Percentiles rank a stretch among this genome's conserved stretches.
phyloP scores from a whole-genome alignment of 2,797 vertebrate genomes.

The Silurus lanzhouensis region DNA sequence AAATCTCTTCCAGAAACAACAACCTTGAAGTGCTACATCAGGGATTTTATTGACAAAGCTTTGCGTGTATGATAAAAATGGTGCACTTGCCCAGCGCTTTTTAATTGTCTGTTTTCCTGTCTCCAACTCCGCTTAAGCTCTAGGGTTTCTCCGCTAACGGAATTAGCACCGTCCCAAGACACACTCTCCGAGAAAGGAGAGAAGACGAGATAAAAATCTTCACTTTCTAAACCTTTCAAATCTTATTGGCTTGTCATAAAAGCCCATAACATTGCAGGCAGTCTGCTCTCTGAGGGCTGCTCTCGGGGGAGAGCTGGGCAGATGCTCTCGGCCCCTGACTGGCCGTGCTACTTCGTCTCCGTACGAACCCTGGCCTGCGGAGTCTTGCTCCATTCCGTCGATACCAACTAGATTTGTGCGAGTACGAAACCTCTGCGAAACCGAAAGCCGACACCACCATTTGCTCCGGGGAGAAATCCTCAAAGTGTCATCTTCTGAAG shows the following conservation, averaged over 20 bases:
- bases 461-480: slow-evolving; percentile 81
- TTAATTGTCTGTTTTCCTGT: slow-evolving; percentile 94
- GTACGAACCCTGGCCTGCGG: slow-evolving; percentile 77
- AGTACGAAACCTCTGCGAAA: slow-evolving; percentile 78
- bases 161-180: slow-evolving; percentile 96
- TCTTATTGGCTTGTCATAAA: slow-evolving; percentile 91
- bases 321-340: slow-evolving; percentile 81
- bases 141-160: slow-evolving; percentile 93
- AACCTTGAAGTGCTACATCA: slow-evolving; percentile 24
- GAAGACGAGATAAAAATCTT: slow-evolving; percentile 87
- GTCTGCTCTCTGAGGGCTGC: slow-evolving; percentile 72
- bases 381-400: slow-evolving; percentile 84
- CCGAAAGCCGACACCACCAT: slow-evolving; percentile 87
- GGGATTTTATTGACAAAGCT: slow-evolving; percentile 44
- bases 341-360: slow-evolving; percentile 77
- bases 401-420: slow-evolving; percentile 90
- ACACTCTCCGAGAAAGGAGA: slow-evolving; percentile 85
- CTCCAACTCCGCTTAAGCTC: slow-evolving; percentile 89
- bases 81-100: slow-evolving; percentile 72
- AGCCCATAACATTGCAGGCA: slow-evolving; percentile 84
- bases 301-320: slow-evolving; percentile 76
- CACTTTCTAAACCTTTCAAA: slow-evolving; percentile 85
- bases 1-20: slow-evolving; percentile 17
- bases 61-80: slow-evolving; percentile 54
- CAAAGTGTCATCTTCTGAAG: slow-evolving; percentile 81